Percentiles rank a stretch among this genome's conserved stretches.
These are phyloP conservation scores for Zelleria hepariella DNA, from an alignment of 2,888 invertebrate species.

Conservation along the genomic window DNA sequence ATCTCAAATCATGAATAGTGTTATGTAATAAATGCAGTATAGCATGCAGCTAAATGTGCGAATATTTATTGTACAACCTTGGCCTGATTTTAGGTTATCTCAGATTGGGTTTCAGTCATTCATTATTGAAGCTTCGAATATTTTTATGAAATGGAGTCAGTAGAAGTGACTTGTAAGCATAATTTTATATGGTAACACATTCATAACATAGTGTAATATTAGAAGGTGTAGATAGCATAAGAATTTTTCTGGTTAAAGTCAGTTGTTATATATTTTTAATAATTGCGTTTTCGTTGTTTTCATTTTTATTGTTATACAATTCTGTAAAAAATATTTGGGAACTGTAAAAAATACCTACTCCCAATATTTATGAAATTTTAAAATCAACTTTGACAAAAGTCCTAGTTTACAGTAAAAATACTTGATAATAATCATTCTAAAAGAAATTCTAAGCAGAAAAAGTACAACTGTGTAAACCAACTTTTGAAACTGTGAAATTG, in stretches of 20 bases:
- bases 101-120: background rate
- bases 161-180: conserved; percentile 1
- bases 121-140: background rate
- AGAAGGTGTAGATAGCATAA: background rate
- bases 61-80: background rate
- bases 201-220: background rate
- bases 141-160: conserved; percentile 1
- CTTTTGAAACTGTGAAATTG: background rate
- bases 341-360: too few relatives aligned
- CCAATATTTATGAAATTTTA: background rate
- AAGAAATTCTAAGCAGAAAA: background rate
- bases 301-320: background rate
- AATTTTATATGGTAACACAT: background rate
- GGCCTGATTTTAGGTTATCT: background rate
- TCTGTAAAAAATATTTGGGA: too few relatives aligned
- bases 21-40: background rate
- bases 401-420: background rate
- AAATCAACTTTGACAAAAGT: background rate
- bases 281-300: background rate
- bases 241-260: background rate
- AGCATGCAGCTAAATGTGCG: background rate
- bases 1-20: background rate
- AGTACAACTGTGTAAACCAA: background rate
- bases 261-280: conserved; percentile 1
- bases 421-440: background rate